Evolutionary conservation across 2,888 invertebrate genomes (phyloP).

Genomic region (Lucinisca nassula): DNA sequence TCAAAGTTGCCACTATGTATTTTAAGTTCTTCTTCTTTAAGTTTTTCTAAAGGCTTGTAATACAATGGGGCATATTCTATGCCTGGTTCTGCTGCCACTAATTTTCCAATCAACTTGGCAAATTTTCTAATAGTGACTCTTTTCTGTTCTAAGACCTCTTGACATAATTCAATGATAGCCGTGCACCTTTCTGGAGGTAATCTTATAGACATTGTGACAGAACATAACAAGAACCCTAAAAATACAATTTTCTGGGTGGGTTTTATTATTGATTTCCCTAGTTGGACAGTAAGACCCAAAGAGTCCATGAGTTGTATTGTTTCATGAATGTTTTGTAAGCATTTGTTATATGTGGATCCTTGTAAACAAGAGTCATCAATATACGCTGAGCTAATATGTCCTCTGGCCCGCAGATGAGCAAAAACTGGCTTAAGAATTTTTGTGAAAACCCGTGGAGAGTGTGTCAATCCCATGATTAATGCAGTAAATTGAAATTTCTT

Average conservation of each 20-base stretch:
- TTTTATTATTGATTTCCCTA: slow-evolving; percentile 57
- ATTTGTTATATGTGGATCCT: slow-evolving; percentile 38
- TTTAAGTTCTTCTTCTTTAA: slow-evolving; percentile 53
- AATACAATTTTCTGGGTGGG: slow-evolving; percentile 57
- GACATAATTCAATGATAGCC: no score
- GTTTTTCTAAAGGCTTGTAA: slow-evolving; percentile 58
- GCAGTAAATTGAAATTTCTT: no score
- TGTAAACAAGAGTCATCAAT: no score
- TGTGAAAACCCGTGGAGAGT: slow-evolving; percentile 42
- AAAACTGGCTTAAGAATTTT: slow-evolving; percentile 64
- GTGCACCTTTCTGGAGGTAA: slow-evolving; percentile 27
- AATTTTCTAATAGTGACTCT: slow-evolving; percentile 43
- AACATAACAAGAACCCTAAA: no score
- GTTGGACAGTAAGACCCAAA: slow-evolving; percentile 65
- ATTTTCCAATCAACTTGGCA: slow-evolving; percentile 52
- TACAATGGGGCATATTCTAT: slow-evolving; percentile 59
- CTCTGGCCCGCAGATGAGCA: slow-evolving; percentile 24
- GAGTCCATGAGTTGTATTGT: no score
- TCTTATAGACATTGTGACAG: no score
- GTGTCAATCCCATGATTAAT: slow-evolving; percentile 49
- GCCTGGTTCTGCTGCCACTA: slow-evolving; percentile 58
- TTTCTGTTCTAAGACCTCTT: not conserved
- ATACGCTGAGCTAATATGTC: slow-evolving; percentile 41
- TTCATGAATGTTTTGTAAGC: slow-evolving; percentile 28
- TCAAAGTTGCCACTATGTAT: slow-evolving; percentile 1